Evolutionary conservation across 2,113 vertebrate genomes (phyloP), one percentile per base, ranked within the genome.

Genomic region (Camelus dromedarius): DNA sequence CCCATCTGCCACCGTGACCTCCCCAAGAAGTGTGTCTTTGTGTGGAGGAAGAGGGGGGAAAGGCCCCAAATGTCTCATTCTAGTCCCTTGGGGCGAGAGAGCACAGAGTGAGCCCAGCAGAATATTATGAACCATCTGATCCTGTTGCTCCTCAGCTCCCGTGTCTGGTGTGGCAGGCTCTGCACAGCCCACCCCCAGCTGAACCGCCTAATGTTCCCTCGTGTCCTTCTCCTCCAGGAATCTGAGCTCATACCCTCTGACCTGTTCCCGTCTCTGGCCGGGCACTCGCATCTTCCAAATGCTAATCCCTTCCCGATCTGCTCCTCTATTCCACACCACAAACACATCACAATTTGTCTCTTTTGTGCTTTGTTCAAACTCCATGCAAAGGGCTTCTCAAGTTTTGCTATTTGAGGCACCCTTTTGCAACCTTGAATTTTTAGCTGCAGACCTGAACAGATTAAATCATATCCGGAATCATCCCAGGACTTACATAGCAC

Each of bases 21-120:
- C 79, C 54, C 81, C 56, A 16, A 81, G 93, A 95, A 76, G 72
- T 92, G 48, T 54, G 60, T 75, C 76, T 96, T 56, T 96, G 96
- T 84, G 92, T 5, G 42, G 66, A 58, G 26, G 75, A n/a, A 66
- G 72, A 85, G 72, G 48, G 48, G 48, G 69, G 84, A 56, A 75
- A 94, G 88, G 76, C 76, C 79, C 62, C 62, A 35, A 6, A 11
- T 24, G 88, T 30, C 30, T 75, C 2, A 0, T 30, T 48, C n/a
- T 38, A 4, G 62, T 86, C 95, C 73, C 75, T 26, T 11, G 64
- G 62, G 90, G 62, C 66, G 48, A 90, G 58, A 62, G 38, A 46
- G 60, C 76, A 24, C 0, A 22, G 64, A 91, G 70, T 2, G 30
- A 87, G 50, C 18, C 69, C 1, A 2, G 12, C 32, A 14, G 58